Percentiles rank a stretch among this genome's conserved stretches.
Evolutionary conservation across 2,113 vertebrate species (phyloP).

Genomic region (Aegotheles bennettii): DNA sequence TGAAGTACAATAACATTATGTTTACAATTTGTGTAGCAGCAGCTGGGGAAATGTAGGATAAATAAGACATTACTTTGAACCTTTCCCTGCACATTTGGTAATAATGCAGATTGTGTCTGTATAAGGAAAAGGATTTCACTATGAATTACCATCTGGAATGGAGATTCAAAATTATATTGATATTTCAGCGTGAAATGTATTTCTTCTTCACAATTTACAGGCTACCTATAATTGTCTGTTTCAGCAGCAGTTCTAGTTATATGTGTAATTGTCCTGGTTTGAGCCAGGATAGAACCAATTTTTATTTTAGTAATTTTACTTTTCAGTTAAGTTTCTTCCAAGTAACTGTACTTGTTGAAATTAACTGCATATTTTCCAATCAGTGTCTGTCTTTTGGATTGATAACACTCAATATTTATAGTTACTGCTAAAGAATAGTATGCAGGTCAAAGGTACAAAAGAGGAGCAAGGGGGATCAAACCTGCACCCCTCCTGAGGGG

Average conservation of each 20-base stretch:
- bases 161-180: not conserved
- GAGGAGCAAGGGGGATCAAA: too few species aligned
- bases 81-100: not conserved
- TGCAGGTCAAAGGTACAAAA: too few species aligned
- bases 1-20: not conserved
- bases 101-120: not conserved
- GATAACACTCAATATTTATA: too few species aligned
- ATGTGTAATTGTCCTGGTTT: too few species aligned
- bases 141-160: not conserved
- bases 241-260: not conserved
- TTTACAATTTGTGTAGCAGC: not conserved
- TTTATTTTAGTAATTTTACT: too few species aligned
- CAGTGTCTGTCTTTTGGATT: too few species aligned
- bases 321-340: too few species aligned
- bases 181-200: not conserved
- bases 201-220: not conserved
- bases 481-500: too few species aligned
- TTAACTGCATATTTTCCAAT: too few species aligned
- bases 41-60: not conserved
- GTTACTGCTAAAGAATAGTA: too few species aligned
- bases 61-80: constrained; percentile 10
- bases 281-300: too few species aligned
- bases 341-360: too few species aligned
- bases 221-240: not conserved
- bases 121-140: not conserved